Evolutionary conservation across 1,140 invertebrate genomes (phyloP), one percentile per base, ranked within the genome.

Genomic region (Trinorchestia longiramus): DNA sequence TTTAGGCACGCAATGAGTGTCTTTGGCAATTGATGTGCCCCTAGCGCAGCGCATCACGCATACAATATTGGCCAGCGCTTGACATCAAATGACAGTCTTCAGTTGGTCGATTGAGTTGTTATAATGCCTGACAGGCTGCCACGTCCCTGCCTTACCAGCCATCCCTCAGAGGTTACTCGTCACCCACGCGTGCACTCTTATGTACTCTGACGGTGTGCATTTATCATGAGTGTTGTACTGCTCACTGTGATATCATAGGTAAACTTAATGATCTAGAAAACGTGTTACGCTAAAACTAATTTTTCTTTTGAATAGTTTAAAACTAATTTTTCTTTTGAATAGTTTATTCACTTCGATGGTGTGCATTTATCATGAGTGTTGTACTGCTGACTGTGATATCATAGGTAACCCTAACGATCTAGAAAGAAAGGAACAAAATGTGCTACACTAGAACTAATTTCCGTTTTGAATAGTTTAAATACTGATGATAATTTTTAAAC

Each of bases 81-180:
- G 41, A 90, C 88, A 43, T 41, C 88, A 90, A 90, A 90, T 90
- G 88, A 43, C 88, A 90, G 88, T 90, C 88, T 42, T 90, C 43
- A 90, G 88, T 42, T 90, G 88, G 88, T 90, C 88, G 88, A 90
- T 90, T 90, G 88, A 90, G 88, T 90, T 43, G 88, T 90, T 41
- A 90, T 90, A 42, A 90, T 90, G 88, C 88, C 43, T 36, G 62
- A 36, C 62, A 77, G 15, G 62, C 15, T 3, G 28, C 62, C 1
- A 11, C 62, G 11, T 77, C 28, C 11, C 15, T 3, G 23, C 88
- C 88, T 42, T 8, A 11, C 4, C 88, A 8, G 43, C 88, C 11
- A 15, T 19, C 23, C 43, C 41, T 90, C 23, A 87, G 87, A 90
- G 23, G 88, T 90, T 41, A 42, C 62, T 77, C 28, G 15, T 77